Base-by-base conservation (phyloP, 2,113 vertebrate species). In the Saccopteryx leptura region DNA sequence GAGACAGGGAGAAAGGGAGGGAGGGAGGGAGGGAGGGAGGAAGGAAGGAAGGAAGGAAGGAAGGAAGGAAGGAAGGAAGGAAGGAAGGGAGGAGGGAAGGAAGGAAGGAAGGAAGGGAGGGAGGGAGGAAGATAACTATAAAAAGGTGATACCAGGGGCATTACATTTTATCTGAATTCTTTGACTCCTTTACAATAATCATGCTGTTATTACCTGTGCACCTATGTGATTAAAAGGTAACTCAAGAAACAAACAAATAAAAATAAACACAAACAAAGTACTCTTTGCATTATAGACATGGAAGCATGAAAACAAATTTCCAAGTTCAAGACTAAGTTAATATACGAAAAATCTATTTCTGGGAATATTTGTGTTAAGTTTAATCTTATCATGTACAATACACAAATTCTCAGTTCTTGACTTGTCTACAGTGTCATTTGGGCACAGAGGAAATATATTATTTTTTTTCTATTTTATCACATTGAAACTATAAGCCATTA, bases 361-460 rank as follows among this genome's bases (percentile, higher is more conserved):
- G 39, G 12, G 23, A 86, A 89, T 85, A 81, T 66, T 46, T 78
- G 23, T 18, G 50, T 92, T 88, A 68, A 5, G 9, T 89, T 92
- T 85, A 80, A 91, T 93, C 7, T 15, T 82, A n/a, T 31, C 60
- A 79, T 61, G 69, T 65, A 15, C 15, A 95, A 95, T 48, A 24
- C 3, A 94, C 71, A 80, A 74, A 93, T 80, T 95, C 50, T 95
- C 83, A 94, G 75, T 63, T 93, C 54, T 33, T 93, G 65, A 93
- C 60, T 94, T 91, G 21, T 75, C 78, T 84, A 75, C 5, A 1
- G 76, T 78, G 54, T 91, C 31, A 80, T 65, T 78, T 89, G 52
- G 31, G 65, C 31, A 93, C 50, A 84, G 23, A 92, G 63, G 68
- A 96, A 95, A 95, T 74, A 46, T 50, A 88, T 76, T 52, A 83